A percentile compares a stretch with the other conserved stretches of the same genome.
phyloP scores from a whole-genome alignment of 2,888 invertebrate genomes.

The Lissonota sp. region DNA sequence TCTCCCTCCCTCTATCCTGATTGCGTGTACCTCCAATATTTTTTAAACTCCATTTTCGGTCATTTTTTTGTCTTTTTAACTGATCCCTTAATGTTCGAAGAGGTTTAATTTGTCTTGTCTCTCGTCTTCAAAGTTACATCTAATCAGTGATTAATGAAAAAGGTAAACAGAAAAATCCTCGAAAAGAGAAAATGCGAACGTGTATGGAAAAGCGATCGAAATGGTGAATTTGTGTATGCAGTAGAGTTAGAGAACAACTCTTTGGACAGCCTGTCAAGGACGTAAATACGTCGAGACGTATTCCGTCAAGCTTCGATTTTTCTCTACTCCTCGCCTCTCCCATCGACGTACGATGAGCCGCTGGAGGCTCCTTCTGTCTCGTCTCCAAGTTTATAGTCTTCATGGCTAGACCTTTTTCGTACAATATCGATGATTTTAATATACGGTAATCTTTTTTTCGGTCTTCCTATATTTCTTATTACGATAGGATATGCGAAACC shows the following conservation, averaged over 20 bases:
- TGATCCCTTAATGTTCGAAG: not conserved
- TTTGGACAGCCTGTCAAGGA: conserved; percentile 64
- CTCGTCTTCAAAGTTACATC: not conserved
- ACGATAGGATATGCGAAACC: conserved; percentile 19
- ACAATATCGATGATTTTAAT: conserved; percentile 19
- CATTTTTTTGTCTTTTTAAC: not conserved
- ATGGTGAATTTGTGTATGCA: too few relatives aligned
- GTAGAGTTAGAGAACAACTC: conserved; percentile 27
- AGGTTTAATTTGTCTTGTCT: not conserved
- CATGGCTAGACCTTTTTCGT: not conserved
- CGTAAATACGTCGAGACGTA: conserved; percentile 65
- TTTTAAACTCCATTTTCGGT: conserved; percentile 23
- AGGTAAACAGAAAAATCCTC: conserved; percentile 8
- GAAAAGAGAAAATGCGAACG: conserved; percentile 13
- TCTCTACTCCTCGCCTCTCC: conserved; percentile 45
- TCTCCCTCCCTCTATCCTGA: not conserved
- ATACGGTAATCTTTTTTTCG: too few relatives aligned
- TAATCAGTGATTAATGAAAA: not conserved
- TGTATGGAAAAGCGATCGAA: conserved; percentile 44
- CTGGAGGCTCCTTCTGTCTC: conserved; percentile 31
- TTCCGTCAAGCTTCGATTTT: conserved; percentile 65
- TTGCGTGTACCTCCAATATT: conserved; percentile 23
- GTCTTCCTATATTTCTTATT: too few relatives aligned
- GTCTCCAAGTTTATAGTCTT: conserved; percentile 20
- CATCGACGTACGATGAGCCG: conserved; percentile 17